Conservation (phyloP, 2,113 vertebrate species). For the Abramis brama region DNA sequence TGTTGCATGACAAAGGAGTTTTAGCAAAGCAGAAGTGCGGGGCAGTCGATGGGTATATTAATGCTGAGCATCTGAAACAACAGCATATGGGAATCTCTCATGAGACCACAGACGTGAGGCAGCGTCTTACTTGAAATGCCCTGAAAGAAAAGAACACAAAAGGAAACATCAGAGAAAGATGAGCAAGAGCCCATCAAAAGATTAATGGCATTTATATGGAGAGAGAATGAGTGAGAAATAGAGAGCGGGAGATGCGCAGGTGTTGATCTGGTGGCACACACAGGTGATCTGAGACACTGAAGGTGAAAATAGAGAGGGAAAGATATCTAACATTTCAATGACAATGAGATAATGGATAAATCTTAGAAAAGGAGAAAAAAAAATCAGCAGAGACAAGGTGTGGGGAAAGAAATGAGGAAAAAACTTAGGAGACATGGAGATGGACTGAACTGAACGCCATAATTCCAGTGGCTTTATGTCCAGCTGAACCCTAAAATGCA, state of each 20-base stretch:
- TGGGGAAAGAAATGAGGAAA: not conserved
- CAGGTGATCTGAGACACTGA: not conserved
- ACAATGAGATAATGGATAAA: constrained; percentile 26
- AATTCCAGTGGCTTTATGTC: not conserved
- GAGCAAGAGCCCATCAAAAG: not conserved
- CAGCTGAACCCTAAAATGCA: not conserved
- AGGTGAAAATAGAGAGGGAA: constrained; percentile 42
- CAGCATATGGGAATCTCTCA: not conserved
- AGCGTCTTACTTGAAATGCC: constrained; percentile 5
- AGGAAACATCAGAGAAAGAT: not conserved
- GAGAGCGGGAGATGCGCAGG: not conserved
- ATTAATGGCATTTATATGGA: constrained; percentile 23
- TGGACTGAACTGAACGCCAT: not conserved
- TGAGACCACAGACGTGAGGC: not conserved
- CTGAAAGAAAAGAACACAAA: not conserved
- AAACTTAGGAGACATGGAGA: not conserved
- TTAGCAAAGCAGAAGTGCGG: constrained; percentile 26
- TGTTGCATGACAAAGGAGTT: not conserved
- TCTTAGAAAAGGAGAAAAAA: not conserved
- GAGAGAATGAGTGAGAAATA: constrained; percentile 16
- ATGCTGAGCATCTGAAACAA: not conserved
- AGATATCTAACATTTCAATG: constrained; percentile 1
- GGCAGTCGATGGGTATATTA: not conserved
- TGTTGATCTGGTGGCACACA: constrained; percentile 16
- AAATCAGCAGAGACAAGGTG: not conserved